These are phyloP conservation scores for Clitarchus hookeri DNA, from an alignment of 2,888 invertebrate genomes.

Conservation along the genomic window DNA sequence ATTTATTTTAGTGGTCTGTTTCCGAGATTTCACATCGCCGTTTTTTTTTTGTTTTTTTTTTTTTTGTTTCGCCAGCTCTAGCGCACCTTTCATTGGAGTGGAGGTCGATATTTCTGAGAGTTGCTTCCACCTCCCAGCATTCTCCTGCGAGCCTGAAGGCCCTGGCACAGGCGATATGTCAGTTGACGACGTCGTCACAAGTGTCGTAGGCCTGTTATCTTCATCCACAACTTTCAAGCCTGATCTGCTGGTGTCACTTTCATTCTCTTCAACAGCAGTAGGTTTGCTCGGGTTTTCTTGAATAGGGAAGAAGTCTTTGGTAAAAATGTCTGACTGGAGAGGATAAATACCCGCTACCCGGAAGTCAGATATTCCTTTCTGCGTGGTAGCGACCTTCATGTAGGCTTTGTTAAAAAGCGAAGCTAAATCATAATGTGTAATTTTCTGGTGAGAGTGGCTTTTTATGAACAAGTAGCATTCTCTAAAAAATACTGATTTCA, in stretches of 20 bases:
- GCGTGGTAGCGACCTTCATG: conserved; percentile 25
- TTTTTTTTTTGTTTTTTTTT: neutral
- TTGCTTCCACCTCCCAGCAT: neutral
- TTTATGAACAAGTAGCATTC: conserved; percentile 30
- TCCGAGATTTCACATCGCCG: no score
- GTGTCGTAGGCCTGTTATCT: no score
- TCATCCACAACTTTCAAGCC: no score
- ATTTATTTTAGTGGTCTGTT: neutral
- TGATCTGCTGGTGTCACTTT: no score
- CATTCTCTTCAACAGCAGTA: no score
- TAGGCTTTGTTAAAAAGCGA: no score
- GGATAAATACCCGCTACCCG: neutral
- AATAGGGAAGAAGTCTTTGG: no score
- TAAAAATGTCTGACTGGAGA: neutral
- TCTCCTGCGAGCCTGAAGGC: no score
- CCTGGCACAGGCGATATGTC: no score
- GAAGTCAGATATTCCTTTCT: conserved; percentile 21
- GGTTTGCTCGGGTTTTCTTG: no score
- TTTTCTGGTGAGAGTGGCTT: conserved; percentile 26
- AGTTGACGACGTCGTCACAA: no score
- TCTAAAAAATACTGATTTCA: conserved; percentile 31
- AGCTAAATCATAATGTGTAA: conserved; percentile 21
- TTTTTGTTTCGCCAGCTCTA: neutral
- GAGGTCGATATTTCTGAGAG: neutral
- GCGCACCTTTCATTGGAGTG: neutral